phyloP scores from a whole-genome alignment of 2,113 vertebrate genomes.

The Tachycineta bicolor region DNA sequence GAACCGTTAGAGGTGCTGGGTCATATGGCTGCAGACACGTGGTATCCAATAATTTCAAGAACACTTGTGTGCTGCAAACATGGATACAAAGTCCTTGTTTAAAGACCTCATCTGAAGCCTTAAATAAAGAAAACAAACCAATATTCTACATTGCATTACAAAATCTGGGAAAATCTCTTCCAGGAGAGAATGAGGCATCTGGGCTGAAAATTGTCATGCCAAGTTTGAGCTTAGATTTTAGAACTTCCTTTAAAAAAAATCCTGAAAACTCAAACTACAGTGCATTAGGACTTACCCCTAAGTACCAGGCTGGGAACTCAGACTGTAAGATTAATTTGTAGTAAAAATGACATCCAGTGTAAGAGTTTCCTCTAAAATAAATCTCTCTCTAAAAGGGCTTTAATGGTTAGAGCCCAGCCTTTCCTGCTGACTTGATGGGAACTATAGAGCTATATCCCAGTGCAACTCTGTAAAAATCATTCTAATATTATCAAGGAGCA shows the following conservation, averaged over 20 bases:
- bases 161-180: neutral
- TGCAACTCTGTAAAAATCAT: neutral
- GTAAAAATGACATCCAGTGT: neutral
- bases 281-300: neutral
- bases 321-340: conserved; percentile 27
- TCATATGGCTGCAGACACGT: neutral
- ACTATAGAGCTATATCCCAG: neutral
- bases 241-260: neutral
- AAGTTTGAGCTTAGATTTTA: conserved; percentile 2
- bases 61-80: neutral
- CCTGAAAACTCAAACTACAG: neutral
- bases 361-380: neutral
- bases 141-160: neutral
- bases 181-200: neutral
- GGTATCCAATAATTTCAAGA: neutral
- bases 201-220: neutral
- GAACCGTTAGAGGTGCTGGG: neutral
- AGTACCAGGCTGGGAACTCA: neutral
- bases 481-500: neutral
- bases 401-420: neutral
- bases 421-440: conserved; percentile 18
- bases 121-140: neutral
- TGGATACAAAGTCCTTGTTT: neutral
- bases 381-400: neutral
- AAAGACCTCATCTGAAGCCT: neutral